These are phyloP conservation scores for Antennarius maculatus DNA, from an alignment of 2,797 vertebrate species.

Conservation along the genomic window DNA sequence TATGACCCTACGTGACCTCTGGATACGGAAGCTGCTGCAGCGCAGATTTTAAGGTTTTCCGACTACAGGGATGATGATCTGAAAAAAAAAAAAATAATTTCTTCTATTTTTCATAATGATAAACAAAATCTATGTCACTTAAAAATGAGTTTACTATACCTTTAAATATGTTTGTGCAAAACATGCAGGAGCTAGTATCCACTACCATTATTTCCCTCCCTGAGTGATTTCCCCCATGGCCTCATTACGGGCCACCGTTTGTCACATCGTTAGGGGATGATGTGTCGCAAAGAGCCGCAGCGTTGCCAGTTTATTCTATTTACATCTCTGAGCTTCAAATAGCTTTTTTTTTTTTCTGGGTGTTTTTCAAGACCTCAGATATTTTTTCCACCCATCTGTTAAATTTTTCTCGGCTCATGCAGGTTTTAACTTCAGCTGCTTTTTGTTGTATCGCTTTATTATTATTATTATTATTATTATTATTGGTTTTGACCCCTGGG, in stretches of 20 bases:
- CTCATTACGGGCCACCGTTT: slow-evolving; percentile 34
- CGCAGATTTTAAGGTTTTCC: too few relatives aligned
- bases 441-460: neutral
- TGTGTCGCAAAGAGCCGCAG: slow-evolving; percentile 9
- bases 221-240: slow-evolving; percentile 4
- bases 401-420: slow-evolving; percentile 22
- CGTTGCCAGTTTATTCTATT: slow-evolving; percentile 20
- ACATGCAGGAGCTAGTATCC: neutral
- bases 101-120: too few relatives aligned
- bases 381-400: slow-evolving; percentile 51
- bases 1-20: too few relatives aligned
- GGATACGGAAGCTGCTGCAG: too few relatives aligned
- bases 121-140: too few relatives aligned
- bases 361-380: slow-evolving; percentile 33
- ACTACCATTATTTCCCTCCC: neutral
- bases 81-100: too few relatives aligned
- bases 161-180: neutral
- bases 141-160: too few relatives aligned
- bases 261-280: slow-evolving; percentile 13
- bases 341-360: slow-evolving; percentile 1
- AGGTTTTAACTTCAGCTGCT: slow-evolving; percentile 18
- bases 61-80: too few relatives aligned
- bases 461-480: neutral
- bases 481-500: too few relatives aligned
- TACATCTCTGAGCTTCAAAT: slow-evolving; percentile 25